Evolutionary conservation across 2,113 vertebrate species (phyloP), one percentile per base, ranked within the genome.

Genomic region (Oxygymnocypris stewartii): DNA sequence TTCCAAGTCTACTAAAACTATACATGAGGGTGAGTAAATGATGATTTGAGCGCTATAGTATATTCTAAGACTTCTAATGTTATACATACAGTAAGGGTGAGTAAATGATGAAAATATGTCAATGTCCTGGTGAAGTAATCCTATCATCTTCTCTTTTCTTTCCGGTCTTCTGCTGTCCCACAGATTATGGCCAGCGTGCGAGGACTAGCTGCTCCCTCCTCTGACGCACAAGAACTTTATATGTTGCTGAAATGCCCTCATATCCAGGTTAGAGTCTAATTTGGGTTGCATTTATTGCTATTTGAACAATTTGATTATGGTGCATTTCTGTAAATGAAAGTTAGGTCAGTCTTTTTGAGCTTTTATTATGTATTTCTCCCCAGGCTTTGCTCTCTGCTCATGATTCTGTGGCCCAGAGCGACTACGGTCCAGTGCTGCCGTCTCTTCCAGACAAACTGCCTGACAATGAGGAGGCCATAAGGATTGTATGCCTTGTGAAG

Each of bases 401-500:
- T 25, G 97, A 98, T 90, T 95, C 92, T 0, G 96, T 98, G n/a
- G 96, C 96, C 44, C 96, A 95, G 94, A 94, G 94, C 49, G 96
- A 97, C 90, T 98, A 96, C n/a, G 95, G 95, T 20, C 97, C 97
- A 0, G 86, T 93, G 7, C 93, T 98, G 23, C 96, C 96, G 0
- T 95, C 96, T 0, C 91, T 97, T 71, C 96, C 97, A 1, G 95
- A 97, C 11, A 93, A 96, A 31, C 88, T 97, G 85, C 94, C 96
- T 4, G 95, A 96, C 74, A 96, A 95, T 11, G 96, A 98, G 87
- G 97, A 98, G 88, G 96, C 96, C 10, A 94, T 97, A 95, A 95
- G 95, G 91, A 97, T 97, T 57, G 95, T 98, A 49, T 96, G 96
- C 88, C 91, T 98, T 89, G 96, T 98, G 88, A 98, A 98, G 92